Percentiles rank a stretch among this genome's conserved stretches.
These are phyloP conservation scores for Microctonus hyperodae DNA, from an alignment of 2,888 invertebrate genomes.

Conservation along the genomic window DNA sequence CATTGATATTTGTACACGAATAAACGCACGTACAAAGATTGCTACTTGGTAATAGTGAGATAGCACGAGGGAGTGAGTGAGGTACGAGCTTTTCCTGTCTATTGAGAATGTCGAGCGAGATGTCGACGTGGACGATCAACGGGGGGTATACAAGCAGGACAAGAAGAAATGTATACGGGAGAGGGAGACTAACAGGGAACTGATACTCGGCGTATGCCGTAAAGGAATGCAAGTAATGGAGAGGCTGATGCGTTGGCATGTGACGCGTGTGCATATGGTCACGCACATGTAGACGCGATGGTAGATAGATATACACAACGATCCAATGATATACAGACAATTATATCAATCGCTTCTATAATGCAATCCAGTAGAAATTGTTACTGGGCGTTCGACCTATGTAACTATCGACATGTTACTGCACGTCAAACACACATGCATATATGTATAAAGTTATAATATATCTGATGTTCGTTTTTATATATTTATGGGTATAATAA, in stretches of 20 bases:
- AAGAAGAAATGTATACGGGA: neutral
- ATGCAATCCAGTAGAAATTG: neutral
- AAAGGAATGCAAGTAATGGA: slow-evolving; percentile 47
- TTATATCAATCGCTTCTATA: slow-evolving; percentile 9
- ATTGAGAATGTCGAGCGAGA: slow-evolving; percentile 30
- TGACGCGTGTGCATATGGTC: slow-evolving; percentile 28
- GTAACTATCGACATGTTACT: neutral
- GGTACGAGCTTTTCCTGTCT: slow-evolving; percentile 14
- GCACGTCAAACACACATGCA: neutral
- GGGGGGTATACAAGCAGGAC: slow-evolving; percentile 8
- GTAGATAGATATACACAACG: slow-evolving; percentile 18
- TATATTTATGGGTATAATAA: too few species aligned
- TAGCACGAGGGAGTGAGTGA: neutral
- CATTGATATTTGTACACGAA: neutral
- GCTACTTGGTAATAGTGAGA: neutral
- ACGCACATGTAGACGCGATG: slow-evolving; percentile 2
- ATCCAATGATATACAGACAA: slow-evolving; percentile 3
- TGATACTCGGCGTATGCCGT: slow-evolving; percentile 25
- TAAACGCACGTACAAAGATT: neutral
- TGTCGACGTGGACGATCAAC: slow-evolving; percentile 8
- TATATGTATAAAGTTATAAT: too few species aligned
- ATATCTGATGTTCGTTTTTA: too few species aligned
- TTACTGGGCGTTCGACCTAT: neutral
- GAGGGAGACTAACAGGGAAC: slow-evolving; percentile 12
- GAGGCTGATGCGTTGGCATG: slow-evolving; percentile 44